Conservation (phyloP, 2,888 invertebrate genomes). For the Drosophila putrida region DNA sequence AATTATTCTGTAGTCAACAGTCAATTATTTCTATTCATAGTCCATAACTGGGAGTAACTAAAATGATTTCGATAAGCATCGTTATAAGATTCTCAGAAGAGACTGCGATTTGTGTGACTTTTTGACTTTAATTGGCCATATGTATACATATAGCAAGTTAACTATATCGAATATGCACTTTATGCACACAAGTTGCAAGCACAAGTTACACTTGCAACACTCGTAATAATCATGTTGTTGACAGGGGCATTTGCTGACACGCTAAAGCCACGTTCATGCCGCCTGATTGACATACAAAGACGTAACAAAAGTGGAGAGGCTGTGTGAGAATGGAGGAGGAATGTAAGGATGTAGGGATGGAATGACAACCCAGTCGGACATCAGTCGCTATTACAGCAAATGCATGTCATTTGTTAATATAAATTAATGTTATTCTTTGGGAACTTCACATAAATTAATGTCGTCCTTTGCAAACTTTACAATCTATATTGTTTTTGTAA, state of each 20-base stretch:
- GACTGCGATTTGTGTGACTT: conserved; percentile 1
- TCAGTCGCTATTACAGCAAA: too few species aligned
- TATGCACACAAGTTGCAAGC: conserved; percentile 5
- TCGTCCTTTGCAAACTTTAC: too few species aligned
- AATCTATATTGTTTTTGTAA: too few species aligned
- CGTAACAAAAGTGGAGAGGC: conserved; percentile 14
- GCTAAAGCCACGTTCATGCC: conserved; percentile 62
- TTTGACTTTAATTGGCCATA: conserved; percentile 21
- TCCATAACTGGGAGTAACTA: too few species aligned
- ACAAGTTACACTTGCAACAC: conserved; percentile 4
- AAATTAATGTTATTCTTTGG: too few species aligned
- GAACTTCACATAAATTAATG: too few species aligned
- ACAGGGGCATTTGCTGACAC: conserved; percentile 58
- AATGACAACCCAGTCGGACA: too few species aligned
- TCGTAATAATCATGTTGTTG: conserved; percentile 18
- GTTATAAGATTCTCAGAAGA: too few species aligned
- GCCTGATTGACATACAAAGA: conserved; percentile 77
- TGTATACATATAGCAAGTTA: not conserved
- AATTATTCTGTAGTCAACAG: too few species aligned
- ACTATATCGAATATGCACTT: conserved; percentile 28
- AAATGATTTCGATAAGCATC: not conserved
- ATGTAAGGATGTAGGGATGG: not conserved
- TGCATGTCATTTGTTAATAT: too few species aligned
- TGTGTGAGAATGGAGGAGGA: not conserved
- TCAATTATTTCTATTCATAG: too few species aligned